Conservation (phyloP, 2,888 invertebrate genomes). For the Dioctria rufipes region DNA sequence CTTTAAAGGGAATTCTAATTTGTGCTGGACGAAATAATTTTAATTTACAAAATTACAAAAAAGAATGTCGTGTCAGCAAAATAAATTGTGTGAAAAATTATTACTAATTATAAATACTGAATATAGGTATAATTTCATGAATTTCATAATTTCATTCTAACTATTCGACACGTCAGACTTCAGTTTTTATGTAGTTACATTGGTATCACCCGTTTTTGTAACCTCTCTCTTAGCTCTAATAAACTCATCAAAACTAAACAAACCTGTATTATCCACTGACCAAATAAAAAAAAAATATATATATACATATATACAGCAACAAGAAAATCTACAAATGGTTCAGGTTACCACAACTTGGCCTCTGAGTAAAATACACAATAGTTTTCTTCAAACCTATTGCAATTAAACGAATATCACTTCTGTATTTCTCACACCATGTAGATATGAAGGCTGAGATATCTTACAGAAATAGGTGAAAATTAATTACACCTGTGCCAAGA, state of each 20-base stretch:
- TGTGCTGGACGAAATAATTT: too few relatives aligned
- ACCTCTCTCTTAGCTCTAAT: not conserved
- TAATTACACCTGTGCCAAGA: constrained; percentile 1
- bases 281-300: not conserved
- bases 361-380: constrained; percentile 10
- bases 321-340: constrained; percentile 6
- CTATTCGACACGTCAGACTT: too few relatives aligned
- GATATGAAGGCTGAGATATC: constrained; percentile 18
- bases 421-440: not conserved
- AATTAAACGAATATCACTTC: constrained; percentile 8
- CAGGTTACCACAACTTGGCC: constrained; percentile 17
- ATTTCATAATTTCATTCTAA: too few relatives aligned
- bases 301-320: not conserved
- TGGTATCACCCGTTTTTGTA: too few relatives aligned
- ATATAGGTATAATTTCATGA: too few relatives aligned
- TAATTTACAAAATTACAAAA: too few relatives aligned
- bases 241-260: not conserved
- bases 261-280: not conserved
- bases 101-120: too few relatives aligned
- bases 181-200: too few relatives aligned
- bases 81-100: too few relatives aligned
- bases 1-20: too few relatives aligned
- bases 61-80: too few relatives aligned
- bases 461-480: constrained; percentile 29
- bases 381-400: not conserved